phyloP scores from a whole-genome alignment of 2,113 vertebrate species.

The Tupaia tana region DNA sequence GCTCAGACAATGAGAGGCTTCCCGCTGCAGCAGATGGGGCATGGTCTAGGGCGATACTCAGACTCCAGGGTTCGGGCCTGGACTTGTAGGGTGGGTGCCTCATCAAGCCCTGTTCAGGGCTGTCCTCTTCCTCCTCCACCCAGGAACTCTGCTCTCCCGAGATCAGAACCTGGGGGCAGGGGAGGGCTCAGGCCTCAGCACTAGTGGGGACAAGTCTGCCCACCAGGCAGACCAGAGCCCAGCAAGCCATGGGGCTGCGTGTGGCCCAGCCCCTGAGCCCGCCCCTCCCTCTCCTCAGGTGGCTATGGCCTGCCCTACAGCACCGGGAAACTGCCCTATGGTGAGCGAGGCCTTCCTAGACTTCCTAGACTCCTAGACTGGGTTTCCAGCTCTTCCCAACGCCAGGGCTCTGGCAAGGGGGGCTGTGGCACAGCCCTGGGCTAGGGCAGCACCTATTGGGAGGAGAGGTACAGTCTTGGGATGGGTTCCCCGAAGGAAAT shows the following conservation, averaged over 20 bases:
- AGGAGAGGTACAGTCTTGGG: background rate
- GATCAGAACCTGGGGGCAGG: background rate
- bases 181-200: background rate
- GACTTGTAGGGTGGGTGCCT: background rate
- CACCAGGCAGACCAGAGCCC: background rate
- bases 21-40: background rate
- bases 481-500: background rate
- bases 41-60: background rate
- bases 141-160: background rate
- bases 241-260: background rate
- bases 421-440: background rate
- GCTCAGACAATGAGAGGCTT: background rate
- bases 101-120: background rate
- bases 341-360: conserved; percentile 79
- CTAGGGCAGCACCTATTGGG: background rate
- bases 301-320: conserved; percentile 91
- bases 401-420: background rate
- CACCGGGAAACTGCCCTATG: conserved; percentile 90
- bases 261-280: conserved; percentile 8
- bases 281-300: conserved; percentile 85
- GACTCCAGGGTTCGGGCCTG: background rate
- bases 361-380: too few species aligned
- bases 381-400: background rate
- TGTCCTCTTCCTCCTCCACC: background rate
- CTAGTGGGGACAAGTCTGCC: background rate